Conservation (phyloP, 2,797 vertebrate species). For the Odontamblyopus lacepedii region DNA sequence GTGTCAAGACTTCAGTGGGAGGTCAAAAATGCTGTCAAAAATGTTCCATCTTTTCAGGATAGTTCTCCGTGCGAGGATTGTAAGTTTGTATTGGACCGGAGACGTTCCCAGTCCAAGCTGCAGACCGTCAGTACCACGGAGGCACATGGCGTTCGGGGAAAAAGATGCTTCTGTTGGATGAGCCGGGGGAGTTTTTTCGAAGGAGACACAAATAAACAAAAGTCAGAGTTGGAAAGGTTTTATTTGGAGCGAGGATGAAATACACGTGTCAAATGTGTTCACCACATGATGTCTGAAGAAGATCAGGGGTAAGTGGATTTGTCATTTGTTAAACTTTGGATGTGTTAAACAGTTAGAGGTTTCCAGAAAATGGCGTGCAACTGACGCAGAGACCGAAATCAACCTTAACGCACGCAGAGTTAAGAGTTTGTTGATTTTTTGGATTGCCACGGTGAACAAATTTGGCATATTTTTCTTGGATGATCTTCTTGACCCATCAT, state of each 20-base stretch:
- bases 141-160: slow-evolving; percentile 41
- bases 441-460: background rate
- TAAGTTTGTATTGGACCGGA: slow-evolving; percentile 53
- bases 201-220: slow-evolving; percentile 22
- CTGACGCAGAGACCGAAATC: background rate
- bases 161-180: slow-evolving; percentile 26
- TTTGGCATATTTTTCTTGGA: background rate
- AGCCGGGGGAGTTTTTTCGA: slow-evolving; percentile 15
- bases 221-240: slow-evolving; percentile 17
- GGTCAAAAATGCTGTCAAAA: slow-evolving; percentile 20
- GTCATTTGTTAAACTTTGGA: background rate
- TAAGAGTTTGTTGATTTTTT: background rate
- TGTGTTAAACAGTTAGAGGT: background rate
- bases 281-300: slow-evolving; percentile 2
- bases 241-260: slow-evolving; percentile 9
- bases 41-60: slow-evolving; percentile 24
- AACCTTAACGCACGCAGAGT: background rate
- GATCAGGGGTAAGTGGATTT: slow-evolving; percentile 11
- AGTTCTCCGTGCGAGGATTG: slow-evolving; percentile 28
- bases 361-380: background rate
- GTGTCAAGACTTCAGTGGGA: background rate
- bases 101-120: slow-evolving; percentile 46
- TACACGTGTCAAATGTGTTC: background rate
- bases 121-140: slow-evolving; percentile 49
- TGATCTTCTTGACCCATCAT: background rate